Evolutionary conservation across 2,113 vertebrate species (phyloP), one percentile per base, ranked within the genome.

Genomic region (Numenius arquata): DNA sequence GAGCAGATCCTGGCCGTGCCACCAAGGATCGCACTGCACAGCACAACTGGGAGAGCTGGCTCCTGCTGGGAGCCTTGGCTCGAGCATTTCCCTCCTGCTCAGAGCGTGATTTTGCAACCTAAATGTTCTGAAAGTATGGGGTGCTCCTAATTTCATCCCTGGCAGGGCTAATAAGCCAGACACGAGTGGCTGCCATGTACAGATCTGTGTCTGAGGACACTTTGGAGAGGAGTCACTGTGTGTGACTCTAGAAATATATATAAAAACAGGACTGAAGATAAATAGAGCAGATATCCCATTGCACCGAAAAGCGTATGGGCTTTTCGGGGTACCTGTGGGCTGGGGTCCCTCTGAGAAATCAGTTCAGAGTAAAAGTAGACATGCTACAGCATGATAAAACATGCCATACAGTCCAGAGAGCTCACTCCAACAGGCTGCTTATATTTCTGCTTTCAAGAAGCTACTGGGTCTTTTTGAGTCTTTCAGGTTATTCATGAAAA

Each of bases 161-260:
- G 26, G 20, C 36, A 61, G 70, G 25, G 34, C 50, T 66, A 22
- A 0, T 73, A 43, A 88, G 7, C 30, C 55, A 72, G 47, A 32
- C 20, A 52, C 10, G 40, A 43, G 34, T 34, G 23, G 23, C 62
- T 90, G 34, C 23, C 0, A 0, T n/a, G 15, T 34, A 30, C 45
- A 73, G 73, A 63, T 26, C 25, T 3, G 12, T 3, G 1, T 72
- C 78, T 80, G 62, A 83, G 56, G 26, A 63, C 0, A 0, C 26
- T 63, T 50, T 7, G 5, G 52, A 75, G 22, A 79, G 15, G 6
- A 76, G 15, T 34, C 6, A 1, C 26, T 36, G 53, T 56, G 34
- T 29, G 26, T 72, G 30, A 9, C 11, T 65, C 30, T n/a, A n/a
- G 19, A 17, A 29, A 32, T 58, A n/a, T 29, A 30, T 30, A 36